Base-by-base conservation (phyloP, 1,140 invertebrate species). In the Dolichoris vasculosae region DNA sequence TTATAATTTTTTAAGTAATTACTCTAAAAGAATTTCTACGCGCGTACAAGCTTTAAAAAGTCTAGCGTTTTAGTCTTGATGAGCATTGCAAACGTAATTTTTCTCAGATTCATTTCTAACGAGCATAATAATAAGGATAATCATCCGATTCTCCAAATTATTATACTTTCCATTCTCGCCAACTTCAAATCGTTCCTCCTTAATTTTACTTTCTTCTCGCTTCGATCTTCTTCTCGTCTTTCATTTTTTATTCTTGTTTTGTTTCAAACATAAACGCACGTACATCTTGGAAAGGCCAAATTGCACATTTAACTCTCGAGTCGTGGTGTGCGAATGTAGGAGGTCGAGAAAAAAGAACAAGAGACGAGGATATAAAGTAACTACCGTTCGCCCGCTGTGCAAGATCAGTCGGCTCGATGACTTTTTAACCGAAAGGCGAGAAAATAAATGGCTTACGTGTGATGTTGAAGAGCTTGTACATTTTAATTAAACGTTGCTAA, bases 351-450 rank as follows among this genome's bases (percentile, higher is more conserved):
- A 78, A 46, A 78, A 78, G 76, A 78, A 78, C 23, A 46, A 38
- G 51, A 64, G 55, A 23, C 8, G 26, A 43, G 76, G 51, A 63
- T 78, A 48, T 78, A 38, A 78, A 78, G 76, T 35, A 59, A 59
- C 76, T 78, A 78, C 76, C 76, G 76, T 55, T 78, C 78, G 38
- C 59, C 59, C 38, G 78, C 78, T 81, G 78, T 67, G 78, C 78
- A 23, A 80, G 77, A 63, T 43, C 77, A 40, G 32, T n/a, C 38
- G 38, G 13, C 79, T 40, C 79, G 40, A 69, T 69, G 79, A 81
- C 79, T 69, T 81, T 81, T 67, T 67, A 67, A 46, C 35, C 23
- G 59, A 64, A 35, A 48, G n/a, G 63, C 63, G 63, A 81, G 63
- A 81, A 69, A 81, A 81, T 69, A 43, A 80, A 80, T n/a, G 32